Conservation (phyloP, 2,113 vertebrate genomes). For the Marcusenius ussheri region DNA sequence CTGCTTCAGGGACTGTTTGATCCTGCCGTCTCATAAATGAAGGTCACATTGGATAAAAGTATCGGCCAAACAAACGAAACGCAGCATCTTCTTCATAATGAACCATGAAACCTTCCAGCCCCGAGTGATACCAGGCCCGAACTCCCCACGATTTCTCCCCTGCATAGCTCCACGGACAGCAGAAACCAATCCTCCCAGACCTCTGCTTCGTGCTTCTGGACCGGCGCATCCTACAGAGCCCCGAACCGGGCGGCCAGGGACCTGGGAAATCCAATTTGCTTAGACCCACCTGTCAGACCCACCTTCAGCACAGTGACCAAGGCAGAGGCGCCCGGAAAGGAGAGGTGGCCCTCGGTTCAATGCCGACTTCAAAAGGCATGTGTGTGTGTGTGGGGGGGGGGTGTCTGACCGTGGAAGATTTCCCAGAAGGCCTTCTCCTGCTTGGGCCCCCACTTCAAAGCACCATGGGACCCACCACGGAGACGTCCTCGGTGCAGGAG, state of each 20-base stretch:
- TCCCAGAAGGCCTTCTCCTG: neutral
- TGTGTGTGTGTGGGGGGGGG: neutral
- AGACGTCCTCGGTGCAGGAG: neutral
- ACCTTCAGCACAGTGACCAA: neutral
- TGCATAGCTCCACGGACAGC: neutral
- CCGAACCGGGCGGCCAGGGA: neutral
- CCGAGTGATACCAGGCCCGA: neutral
- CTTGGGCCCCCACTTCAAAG: neutral
- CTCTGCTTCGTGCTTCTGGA: neutral
- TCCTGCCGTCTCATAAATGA: neutral
- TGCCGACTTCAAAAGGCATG: neutral
- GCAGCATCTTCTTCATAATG: neutral
- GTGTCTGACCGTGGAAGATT: neutral
- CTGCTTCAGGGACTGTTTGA: neutral
- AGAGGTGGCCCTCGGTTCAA: neutral
- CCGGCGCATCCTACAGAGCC: neutral
- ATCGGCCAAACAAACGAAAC: neutral
- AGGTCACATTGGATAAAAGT: neutral
- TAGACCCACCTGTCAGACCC: neutral
- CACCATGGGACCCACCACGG: neutral
- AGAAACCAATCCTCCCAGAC: neutral
- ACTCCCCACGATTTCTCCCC: neutral
- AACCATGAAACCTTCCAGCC: neutral
- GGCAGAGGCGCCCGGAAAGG: neutral
- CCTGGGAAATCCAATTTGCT: neutral